Evolutionary conservation across 1,140 invertebrate genomes (phyloP).

Genomic region (Pogonomyrmex californicus): DNA sequence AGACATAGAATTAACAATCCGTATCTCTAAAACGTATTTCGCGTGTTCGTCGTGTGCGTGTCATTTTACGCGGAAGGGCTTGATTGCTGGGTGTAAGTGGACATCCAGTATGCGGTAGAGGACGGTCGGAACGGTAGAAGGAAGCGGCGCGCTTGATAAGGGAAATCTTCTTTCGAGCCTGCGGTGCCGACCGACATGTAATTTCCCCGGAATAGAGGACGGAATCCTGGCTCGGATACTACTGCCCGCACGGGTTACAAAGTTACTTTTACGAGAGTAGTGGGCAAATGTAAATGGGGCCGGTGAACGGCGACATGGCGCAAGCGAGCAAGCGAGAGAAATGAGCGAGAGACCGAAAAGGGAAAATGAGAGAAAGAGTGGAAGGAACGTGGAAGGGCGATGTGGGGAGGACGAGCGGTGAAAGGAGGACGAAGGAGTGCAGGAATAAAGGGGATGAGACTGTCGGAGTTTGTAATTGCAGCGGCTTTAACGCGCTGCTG

Average conservation of each 20-base stretch:
- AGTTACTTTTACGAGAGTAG: slow-evolving; percentile 83
- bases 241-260: slow-evolving; percentile 77
- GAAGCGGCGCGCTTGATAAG: slow-evolving; percentile 72
- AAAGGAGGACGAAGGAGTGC: slow-evolving; percentile 30
- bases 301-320: slow-evolving; percentile 51
- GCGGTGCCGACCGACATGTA: slow-evolving; percentile 73
- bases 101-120: slow-evolving; percentile 53
- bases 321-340: slow-evolving; percentile 49
- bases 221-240: slow-evolving; percentile 72
- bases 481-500: slow-evolving; percentile 84
- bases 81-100: slow-evolving; percentile 58
- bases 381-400: slow-evolving; percentile 62
- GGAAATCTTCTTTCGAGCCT: slow-evolving; percentile 75
- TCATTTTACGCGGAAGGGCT: slow-evolving; percentile 29
- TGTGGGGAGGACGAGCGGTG: slow-evolving; percentile 17
- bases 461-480: slow-evolving; percentile 85
- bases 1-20: slow-evolving; percentile 69
- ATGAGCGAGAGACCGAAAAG: slow-evolving; percentile 48
- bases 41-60: slow-evolving; percentile 45
- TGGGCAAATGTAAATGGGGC: slow-evolving; percentile 82
- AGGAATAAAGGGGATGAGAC: slow-evolving; percentile 78
- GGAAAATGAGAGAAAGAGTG: slow-evolving; percentile 66
- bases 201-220: slow-evolving; percentile 77
- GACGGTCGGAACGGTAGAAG: slow-evolving; percentile 1
- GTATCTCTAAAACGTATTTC: slow-evolving; percentile 24